These are phyloP conservation scores for Chrysopilus asiliformis DNA, from an alignment of 2,888 invertebrate species.

Conservation along the genomic window DNA sequence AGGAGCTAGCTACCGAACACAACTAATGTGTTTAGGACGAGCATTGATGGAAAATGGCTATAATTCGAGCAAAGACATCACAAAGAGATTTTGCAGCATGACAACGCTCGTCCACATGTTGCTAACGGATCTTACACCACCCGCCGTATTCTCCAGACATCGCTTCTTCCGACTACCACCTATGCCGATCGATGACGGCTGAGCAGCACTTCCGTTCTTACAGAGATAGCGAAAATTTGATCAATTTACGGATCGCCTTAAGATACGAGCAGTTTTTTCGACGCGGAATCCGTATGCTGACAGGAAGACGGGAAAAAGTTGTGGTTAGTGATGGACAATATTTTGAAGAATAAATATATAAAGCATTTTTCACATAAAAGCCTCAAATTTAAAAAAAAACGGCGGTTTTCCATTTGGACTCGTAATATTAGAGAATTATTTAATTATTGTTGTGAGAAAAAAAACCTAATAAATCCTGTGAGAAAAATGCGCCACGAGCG, in stretches of 20 bases:
- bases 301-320: neutral
- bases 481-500: too few relatives aligned
- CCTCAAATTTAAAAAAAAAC: neutral
- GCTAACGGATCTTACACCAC: neutral
- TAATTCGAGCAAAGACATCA: too few relatives aligned
- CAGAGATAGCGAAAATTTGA: neutral
- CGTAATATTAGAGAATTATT: neutral
- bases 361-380: too few relatives aligned
- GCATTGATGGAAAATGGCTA: neutral
- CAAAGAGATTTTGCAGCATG: neutral
- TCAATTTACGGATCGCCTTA: neutral
- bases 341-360: too few relatives aligned
- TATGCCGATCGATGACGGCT: neutral
- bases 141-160: neutral
- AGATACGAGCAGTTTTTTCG: neutral
- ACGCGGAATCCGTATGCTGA: neutral
- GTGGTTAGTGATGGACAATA: too few relatives aligned
- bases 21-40: neutral
- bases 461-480: too few relatives aligned
- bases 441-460: too few relatives aligned
- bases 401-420: neutral
- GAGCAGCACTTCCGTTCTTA: neutral
- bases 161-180: neutral
- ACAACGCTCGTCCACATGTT: neutral
- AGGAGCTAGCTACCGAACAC: neutral